phyloP scores from a whole-genome alignment of 2,797 vertebrate species.

The Sciurus vulgaris region DNA sequence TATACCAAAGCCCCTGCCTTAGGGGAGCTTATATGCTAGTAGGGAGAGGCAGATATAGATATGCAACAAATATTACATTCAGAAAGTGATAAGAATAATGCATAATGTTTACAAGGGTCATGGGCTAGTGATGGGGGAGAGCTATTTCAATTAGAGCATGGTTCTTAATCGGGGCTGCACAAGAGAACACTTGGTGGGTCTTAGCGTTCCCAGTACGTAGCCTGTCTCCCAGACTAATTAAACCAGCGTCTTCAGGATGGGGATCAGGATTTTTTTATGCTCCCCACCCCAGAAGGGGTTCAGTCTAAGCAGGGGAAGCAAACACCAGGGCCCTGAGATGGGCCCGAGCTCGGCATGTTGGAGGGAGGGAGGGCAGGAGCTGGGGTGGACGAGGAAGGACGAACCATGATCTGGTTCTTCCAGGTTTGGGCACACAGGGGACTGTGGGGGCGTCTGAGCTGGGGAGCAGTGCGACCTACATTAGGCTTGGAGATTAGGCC shows the following conservation, averaged over 20 bases:
- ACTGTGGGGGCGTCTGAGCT: neutral
- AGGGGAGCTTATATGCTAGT: neutral
- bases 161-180: neutral
- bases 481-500: neutral
- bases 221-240: neutral
- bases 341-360: neutral
- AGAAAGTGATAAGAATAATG: neutral
- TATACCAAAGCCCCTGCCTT: conserved; percentile 21
- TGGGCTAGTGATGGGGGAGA: neutral
- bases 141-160: neutral
- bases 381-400: neutral
- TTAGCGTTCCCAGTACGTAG: neutral
- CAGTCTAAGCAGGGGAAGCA: neutral
- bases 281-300: neutral
- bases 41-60: conserved; percentile 1
- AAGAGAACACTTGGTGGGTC: neutral
- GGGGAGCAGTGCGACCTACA: neutral
- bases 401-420: neutral
- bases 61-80: neutral
- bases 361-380: neutral
- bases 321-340: neutral
- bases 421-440: neutral
- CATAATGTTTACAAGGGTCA: neutral
- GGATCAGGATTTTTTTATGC: neutral
- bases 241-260: neutral